phyloP scores from a whole-genome alignment of 2,113 vertebrate species.

The Labeo rohita region DNA sequence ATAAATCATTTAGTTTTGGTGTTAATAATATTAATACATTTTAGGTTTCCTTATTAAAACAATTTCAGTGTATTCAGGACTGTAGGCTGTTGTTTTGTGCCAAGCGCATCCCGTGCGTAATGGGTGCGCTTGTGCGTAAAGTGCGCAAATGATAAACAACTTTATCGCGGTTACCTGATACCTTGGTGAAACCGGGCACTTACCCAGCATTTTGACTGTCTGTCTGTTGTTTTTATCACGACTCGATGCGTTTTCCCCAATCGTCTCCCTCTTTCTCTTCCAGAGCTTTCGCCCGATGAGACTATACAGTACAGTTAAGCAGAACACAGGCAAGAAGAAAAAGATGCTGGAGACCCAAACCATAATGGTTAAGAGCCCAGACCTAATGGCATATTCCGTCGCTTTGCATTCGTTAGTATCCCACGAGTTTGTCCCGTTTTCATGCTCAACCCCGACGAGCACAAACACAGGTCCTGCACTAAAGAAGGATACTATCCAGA shows the following conservation, averaged over 20 bases:
- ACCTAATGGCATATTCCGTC: slow-evolving; percentile 90
- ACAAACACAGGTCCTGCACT: slow-evolving; percentile 93
- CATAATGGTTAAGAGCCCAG: slow-evolving; percentile 92
- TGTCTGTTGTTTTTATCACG: slow-evolving; percentile 91
- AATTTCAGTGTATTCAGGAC: neutral
- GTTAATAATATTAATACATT: neutral
- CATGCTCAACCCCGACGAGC: slow-evolving; percentile 92
- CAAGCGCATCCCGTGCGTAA: slow-evolving; percentile 29
- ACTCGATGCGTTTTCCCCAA: slow-evolving; percentile 79
- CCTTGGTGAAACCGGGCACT: slow-evolving; percentile 48
- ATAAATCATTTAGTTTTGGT: neutral
- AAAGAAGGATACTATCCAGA: slow-evolving; percentile 88
- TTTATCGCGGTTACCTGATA: neutral
- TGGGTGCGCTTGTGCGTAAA: slow-evolving; percentile 23
- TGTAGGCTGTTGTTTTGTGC: slow-evolving; percentile 1
- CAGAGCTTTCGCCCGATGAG: slow-evolving; percentile 94
- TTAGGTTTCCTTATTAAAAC: neutral
- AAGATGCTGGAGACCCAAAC: slow-evolving; percentile 94
- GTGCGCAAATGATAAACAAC: slow-evolving; percentile 16
- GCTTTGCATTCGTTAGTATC: slow-evolving; percentile 93
- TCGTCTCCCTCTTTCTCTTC: slow-evolving; percentile 81
- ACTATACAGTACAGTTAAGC: slow-evolving; percentile 93
- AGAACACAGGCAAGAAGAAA: slow-evolving; percentile 96
- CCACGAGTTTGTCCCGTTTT: slow-evolving; percentile 75
- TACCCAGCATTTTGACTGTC: slow-evolving; percentile 97